A percentile compares a stretch with the other conserved stretches of the same genome.
Conservation (phyloP, 2,113 vertebrate species). For the Zosterops hypoxanthus region DNA sequence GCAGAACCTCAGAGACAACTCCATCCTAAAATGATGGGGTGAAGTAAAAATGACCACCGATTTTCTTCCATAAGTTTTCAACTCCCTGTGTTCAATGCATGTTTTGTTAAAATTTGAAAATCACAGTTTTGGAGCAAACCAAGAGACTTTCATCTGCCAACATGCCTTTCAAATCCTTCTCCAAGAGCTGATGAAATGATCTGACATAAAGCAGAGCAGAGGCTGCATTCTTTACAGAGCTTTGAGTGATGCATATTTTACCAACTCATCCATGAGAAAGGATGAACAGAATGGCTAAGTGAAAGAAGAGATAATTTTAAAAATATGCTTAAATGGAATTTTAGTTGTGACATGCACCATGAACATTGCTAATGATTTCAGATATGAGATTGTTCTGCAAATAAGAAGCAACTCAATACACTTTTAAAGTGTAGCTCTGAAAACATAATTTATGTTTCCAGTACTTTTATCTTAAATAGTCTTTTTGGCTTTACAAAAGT, state of each 20-base stretch:
- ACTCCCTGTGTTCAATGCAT: not conserved
- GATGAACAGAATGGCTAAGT: not conserved
- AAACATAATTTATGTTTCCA: not conserved
- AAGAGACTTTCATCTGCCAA: constrained; percentile 10
- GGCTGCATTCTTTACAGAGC: constrained; percentile 3
- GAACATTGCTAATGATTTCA: not conserved
- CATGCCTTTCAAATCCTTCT: constrained; percentile 4
- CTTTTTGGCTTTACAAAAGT: not conserved
- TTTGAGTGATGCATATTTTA: constrained; percentile 11
- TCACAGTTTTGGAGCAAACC: not conserved
- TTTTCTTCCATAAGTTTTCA: not conserved
- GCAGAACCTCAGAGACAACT: not conserved
- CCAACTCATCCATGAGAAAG: not conserved
- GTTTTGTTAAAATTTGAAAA: not conserved
- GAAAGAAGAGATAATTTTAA: not conserved
- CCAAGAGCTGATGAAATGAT: constrained; percentile 31
- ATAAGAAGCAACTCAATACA: not conserved
- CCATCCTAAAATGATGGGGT: not conserved
- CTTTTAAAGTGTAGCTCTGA: not conserved
- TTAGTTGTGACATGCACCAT: not conserved
- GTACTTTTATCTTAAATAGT: not conserved
- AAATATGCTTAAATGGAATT: constrained; percentile 20
- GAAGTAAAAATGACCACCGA: not conserved
- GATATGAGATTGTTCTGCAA: not conserved
- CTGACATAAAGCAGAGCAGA: constrained; percentile 48